Base-by-base conservation (phyloP, 2,888 invertebrate genomes). In the Thumatha senex region DNA sequence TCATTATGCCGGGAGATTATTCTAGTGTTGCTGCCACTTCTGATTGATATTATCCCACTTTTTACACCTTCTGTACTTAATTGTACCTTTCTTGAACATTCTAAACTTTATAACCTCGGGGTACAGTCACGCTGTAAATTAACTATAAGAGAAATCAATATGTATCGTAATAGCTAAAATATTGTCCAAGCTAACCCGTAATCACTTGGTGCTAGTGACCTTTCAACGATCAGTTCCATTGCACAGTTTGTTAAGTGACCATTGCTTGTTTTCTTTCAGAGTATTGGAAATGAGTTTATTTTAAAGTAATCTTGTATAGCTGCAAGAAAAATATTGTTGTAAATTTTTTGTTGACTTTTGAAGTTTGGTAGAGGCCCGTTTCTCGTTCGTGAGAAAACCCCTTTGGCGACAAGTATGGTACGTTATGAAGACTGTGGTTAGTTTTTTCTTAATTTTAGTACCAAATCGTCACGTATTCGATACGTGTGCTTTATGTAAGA, bases 331-430 rank as follows among this genome's bases (percentile, higher is more conserved):
- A 50, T 47, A 7, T 13, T 9, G 7, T 46, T 12, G 0, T n/a
- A 35, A 14, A 13, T 49, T 56, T 60, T 54, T 56, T 40, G 36
- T 52, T 48, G 40, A 29, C 40, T 18, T 0, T 9, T 9, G 24
- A 24, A 50, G 60, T 24, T 36, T 48, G 36, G 46, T 40, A 45
- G 14, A 10, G 48, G 56, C 56, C 47, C 43, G 41, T 61, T 54
- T 53, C 63, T 54, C 13, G 59, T 43, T 67, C 83, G 86, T 87
- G 86, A 80, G 86, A 87, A 86, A 82, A 56, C 73, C 84, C 86
- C 79, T 65, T 73, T 76, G 85, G 86, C 84, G 82, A 84, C 79
- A 73, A 65, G 54, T 51, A 48, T 54, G 49, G 67, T 63, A 67
- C 63, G 59, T 63, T 72, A 68, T 68, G 72, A 70, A 70, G 61